phyloP scores from a whole-genome alignment of 2,113 vertebrate species.

The Anseranas semipalmata region DNA sequence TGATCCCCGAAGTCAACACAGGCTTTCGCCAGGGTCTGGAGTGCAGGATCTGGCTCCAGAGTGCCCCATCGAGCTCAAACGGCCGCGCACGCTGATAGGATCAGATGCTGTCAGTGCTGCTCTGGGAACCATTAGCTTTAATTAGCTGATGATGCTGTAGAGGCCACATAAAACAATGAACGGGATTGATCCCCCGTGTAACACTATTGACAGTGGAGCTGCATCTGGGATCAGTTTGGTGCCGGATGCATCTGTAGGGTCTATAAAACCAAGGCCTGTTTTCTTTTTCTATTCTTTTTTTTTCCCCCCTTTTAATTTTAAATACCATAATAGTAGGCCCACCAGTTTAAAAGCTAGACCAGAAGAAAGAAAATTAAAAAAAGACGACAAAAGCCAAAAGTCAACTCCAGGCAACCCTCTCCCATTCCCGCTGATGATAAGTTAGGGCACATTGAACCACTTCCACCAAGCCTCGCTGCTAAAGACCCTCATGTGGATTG shows the following conservation, averaged over 20 bases:
- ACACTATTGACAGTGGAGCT: slow-evolving; percentile 51
- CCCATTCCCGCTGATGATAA: not conserved
- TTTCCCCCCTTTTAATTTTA: not conserved
- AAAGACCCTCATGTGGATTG: not conserved
- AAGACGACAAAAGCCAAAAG: not conserved
- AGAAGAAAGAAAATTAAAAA: not conserved
- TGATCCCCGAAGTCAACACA: slow-evolving; percentile 49
- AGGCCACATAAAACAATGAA: slow-evolving; percentile 64
- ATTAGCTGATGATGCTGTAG: slow-evolving; percentile 58
- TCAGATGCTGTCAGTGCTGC: slow-evolving; percentile 45
- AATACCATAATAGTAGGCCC: not conserved
- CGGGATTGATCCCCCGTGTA: slow-evolving; percentile 65
- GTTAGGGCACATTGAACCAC: not conserved
- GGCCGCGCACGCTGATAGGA: not conserved
- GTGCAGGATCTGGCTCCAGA: not conserved
- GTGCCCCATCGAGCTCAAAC: not conserved
- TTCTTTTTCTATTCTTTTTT: not conserved
- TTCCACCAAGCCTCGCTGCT: not conserved
- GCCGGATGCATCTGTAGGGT: slow-evolving; percentile 42
- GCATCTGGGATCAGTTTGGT: slow-evolving; percentile 58
- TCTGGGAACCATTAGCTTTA: slow-evolving; percentile 49
- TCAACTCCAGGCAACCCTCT: not conserved
- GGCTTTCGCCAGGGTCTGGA: slow-evolving; percentile 27
- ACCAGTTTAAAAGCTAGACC: not conserved
- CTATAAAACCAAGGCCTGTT: slow-evolving; percentile 46